These are phyloP conservation scores for Drosophila kohkoa DNA, from an alignment of 1,140 invertebrate genomes.

Conservation along the genomic window DNA sequence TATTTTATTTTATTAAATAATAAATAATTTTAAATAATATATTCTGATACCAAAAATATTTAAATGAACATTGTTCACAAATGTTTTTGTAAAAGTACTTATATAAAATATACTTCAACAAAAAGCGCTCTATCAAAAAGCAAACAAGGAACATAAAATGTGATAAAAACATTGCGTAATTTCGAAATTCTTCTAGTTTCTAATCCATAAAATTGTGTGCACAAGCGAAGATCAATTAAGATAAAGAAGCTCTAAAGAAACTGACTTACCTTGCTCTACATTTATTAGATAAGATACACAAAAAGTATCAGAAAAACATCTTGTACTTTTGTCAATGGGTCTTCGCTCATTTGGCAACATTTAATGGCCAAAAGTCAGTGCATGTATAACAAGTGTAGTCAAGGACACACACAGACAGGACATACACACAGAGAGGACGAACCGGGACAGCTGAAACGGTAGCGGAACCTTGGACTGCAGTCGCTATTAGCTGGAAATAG, in stretches of 20 bases:
- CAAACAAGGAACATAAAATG: too few relatives aligned
- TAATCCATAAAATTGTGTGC: too few relatives aligned
- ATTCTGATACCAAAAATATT: too few relatives aligned
- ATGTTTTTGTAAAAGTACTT: too few relatives aligned
- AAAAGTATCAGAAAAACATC: slow-evolving; percentile 9
- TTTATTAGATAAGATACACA: neutral
- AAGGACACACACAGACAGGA: slow-evolving; percentile 55
- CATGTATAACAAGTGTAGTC: slow-evolving; percentile 60
- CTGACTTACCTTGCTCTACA: neutral
- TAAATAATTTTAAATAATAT: too few relatives aligned
- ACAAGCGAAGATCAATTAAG: neutral
- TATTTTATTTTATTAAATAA: too few relatives aligned
- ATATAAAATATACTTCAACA: too few relatives aligned
- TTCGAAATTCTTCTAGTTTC: too few relatives aligned
- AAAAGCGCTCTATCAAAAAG: too few relatives aligned
- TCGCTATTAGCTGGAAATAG: slow-evolving; percentile 51
- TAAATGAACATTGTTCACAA: too few relatives aligned
- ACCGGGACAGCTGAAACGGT: slow-evolving; percentile 31
- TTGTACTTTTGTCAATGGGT: slow-evolving; percentile 20
- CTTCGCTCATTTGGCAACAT: slow-evolving; percentile 6
- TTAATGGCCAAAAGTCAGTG: slow-evolving; percentile 21
- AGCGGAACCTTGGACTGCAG: slow-evolving; percentile 56
- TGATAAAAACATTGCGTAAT: too few relatives aligned
- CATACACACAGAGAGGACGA: slow-evolving; percentile 17
- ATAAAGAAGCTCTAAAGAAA: neutral